Percentiles rank a stretch among this genome's conserved stretches.
phyloP scores from a whole-genome alignment of 2,113 vertebrate species.

The Tricholaema leucomelas region DNA sequence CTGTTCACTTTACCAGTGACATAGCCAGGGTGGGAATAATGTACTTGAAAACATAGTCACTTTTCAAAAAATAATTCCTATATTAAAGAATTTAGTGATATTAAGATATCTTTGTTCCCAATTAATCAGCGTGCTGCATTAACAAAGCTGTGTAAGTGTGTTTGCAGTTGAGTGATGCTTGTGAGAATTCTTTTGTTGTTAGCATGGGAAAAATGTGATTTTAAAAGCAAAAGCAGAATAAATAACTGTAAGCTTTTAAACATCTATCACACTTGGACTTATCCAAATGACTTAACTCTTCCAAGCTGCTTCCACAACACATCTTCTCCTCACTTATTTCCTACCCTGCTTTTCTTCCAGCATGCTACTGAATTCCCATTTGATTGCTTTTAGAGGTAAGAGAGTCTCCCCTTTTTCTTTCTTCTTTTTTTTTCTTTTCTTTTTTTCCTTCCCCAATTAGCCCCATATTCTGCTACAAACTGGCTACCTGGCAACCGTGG shows the following conservation, averaged over 20 bases:
- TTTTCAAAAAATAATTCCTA: neutral
- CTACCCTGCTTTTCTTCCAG: neutral
- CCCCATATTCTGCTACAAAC: neutral
- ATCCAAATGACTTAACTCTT: neutral
- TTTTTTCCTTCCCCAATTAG: neutral
- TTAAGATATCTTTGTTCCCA: neutral
- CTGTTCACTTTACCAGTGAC: neutral
- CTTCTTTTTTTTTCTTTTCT: neutral
- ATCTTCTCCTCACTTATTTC: neutral
- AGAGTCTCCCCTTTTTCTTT: neutral
- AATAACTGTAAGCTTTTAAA: neutral
- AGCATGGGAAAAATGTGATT: neutral
- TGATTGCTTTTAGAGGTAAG: neutral
- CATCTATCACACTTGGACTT: rapidly evolving
- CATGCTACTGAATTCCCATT: rapidly evolving
- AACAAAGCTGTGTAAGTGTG: neutral
- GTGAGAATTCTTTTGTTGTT: neutral
- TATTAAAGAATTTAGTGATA: neutral
- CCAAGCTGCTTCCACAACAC: neutral
- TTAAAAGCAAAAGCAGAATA: neutral
- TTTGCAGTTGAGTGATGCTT: neutral
- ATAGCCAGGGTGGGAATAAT: neutral
- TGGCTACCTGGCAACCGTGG: neutral
- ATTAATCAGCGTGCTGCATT: neutral
- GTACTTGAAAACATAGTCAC: neutral